Evolutionary conservation across 2,113 vertebrate species (phyloP).

Genomic region (Xiphophorus maculatus): DNA sequence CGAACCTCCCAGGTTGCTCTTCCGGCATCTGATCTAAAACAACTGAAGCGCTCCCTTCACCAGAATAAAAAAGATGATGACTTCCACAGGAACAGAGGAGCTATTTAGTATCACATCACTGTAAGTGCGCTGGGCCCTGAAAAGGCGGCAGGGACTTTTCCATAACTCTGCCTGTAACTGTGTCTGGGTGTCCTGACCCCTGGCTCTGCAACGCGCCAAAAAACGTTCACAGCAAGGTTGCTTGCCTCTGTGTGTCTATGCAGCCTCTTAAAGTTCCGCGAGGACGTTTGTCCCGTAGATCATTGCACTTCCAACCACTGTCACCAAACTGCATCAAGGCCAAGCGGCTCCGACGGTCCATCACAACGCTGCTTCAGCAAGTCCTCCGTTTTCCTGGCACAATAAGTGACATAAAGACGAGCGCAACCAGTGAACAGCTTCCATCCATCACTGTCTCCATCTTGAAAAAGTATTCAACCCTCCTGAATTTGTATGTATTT

Average conservation of each 20-base stretch:
- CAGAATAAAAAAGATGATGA: constrained; percentile 52
- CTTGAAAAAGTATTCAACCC: not conserved
- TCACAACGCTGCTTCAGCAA: constrained; percentile 25
- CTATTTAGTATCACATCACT: constrained; percentile 63
- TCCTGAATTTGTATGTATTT: not conserved
- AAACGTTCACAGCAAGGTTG: constrained; percentile 46
- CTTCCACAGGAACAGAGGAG: constrained; percentile 59
- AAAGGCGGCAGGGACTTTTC: constrained; percentile 57
- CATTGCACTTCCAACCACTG: constrained; percentile 47
- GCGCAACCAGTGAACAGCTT: too few relatives aligned
- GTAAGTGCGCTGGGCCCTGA: constrained; percentile 43
- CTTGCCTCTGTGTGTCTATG: constrained; percentile 46
- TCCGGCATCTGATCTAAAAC: constrained; percentile 27
- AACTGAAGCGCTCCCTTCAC: constrained; percentile 17
- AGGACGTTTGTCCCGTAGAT: constrained; percentile 46
- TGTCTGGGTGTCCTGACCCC: constrained; percentile 52
- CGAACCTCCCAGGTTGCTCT: constrained; percentile 18
- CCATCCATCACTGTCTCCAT: not conserved
- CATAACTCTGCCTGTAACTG: constrained; percentile 42
- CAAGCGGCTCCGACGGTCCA: constrained; percentile 30
- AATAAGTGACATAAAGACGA: not conserved
- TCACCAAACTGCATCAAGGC: constrained; percentile 37
- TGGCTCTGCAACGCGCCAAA: constrained; percentile 52
- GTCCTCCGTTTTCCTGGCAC: constrained; percentile 3
- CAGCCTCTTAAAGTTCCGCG: constrained; percentile 43